These are phyloP conservation scores for Acipenser oxyrinchus DNA, from an alignment of 2,797 vertebrate genomes.

Conservation along the genomic window DNA sequence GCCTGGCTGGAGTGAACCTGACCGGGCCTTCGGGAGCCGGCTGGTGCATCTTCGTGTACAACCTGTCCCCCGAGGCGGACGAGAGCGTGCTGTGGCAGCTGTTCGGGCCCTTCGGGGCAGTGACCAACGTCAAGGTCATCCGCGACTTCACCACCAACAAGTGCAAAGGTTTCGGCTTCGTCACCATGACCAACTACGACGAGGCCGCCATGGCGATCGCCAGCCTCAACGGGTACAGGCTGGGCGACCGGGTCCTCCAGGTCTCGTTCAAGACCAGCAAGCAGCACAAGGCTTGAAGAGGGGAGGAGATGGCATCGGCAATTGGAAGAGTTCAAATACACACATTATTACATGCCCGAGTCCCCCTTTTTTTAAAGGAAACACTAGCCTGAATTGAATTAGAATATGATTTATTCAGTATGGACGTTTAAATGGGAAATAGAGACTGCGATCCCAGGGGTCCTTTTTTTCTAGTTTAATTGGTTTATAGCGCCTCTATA, in stretches of 20 bases:
- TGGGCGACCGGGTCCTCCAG: slow-evolving; percentile 92
- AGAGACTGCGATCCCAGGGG: too few relatives aligned
- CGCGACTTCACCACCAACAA: slow-evolving; percentile 97
- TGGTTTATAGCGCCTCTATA: too few relatives aligned
- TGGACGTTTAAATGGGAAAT: too few relatives aligned
- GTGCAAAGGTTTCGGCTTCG: slow-evolving; percentile 96
- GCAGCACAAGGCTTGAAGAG: slow-evolving; percentile 91
- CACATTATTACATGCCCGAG: slow-evolving; percentile 4
- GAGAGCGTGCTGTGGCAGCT: slow-evolving; percentile 98
- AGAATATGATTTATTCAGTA: not conserved
- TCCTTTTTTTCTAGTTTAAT: too few relatives aligned
- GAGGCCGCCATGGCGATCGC: slow-evolving; percentile 96
- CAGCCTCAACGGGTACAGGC: slow-evolving; percentile 91
- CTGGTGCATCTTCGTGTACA: slow-evolving; percentile 98
- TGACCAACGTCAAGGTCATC: slow-evolving; percentile 96
- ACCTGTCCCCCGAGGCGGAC: slow-evolving; percentile 89
- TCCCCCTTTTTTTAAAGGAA: slow-evolving; percentile 10
- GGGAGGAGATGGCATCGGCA: slow-evolving; percentile 27
- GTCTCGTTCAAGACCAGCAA: slow-evolving; percentile 99
- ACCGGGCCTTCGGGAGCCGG: slow-evolving; percentile 77
- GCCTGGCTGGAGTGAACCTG: slow-evolving; percentile 82
- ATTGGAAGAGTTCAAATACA: slow-evolving; percentile 3
- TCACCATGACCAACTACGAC: slow-evolving; percentile 98
- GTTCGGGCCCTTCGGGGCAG: slow-evolving; percentile 90
- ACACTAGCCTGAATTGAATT: not conserved